Conservation (phyloP, 2,888 invertebrate species). For the Dinocampus coccinellae region DNA sequence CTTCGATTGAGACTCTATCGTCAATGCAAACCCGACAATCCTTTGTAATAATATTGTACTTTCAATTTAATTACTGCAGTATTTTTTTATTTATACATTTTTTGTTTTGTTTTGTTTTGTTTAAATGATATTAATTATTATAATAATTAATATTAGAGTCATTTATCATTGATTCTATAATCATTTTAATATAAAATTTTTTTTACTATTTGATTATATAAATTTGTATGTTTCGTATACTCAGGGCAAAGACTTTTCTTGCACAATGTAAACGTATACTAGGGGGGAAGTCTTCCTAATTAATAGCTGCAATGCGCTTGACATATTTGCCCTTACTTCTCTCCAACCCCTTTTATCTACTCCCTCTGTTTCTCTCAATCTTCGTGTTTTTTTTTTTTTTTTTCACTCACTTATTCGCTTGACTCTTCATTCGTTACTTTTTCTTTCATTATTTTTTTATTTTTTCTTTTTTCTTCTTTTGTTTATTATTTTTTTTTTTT, state of each 20-base stretch:
- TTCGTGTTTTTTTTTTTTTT: too few species aligned
- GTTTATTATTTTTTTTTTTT: neutral
- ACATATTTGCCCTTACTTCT: constrained; percentile 67
- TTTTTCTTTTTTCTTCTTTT: neutral
- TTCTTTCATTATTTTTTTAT: neutral
- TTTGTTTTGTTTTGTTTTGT: neutral
- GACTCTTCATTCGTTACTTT: constrained; percentile 5
- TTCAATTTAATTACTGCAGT: neutral
- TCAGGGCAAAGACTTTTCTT: constrained; percentile 20
- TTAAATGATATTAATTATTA: neutral
- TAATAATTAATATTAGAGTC: neutral
- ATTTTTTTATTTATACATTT: too few species aligned
- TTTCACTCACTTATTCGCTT: too few species aligned
- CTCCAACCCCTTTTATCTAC: constrained; percentile 59
- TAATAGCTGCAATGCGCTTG: constrained; percentile 67
- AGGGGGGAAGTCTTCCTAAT: constrained; percentile 60
- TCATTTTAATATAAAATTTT: too few species aligned
- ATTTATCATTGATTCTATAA: too few species aligned
- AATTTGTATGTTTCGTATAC: neutral
- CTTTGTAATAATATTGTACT: neutral
- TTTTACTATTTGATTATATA: too few species aligned
- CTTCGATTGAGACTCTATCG: constrained; percentile 45
- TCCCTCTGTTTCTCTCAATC: too few species aligned
- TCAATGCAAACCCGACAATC: neutral
- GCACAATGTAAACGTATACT: constrained; percentile 14